Evolutionary conservation across 2,113 vertebrate species (phyloP), one percentile per base, ranked within the genome.

Genomic region (Pseudopipra pipra): DNA sequence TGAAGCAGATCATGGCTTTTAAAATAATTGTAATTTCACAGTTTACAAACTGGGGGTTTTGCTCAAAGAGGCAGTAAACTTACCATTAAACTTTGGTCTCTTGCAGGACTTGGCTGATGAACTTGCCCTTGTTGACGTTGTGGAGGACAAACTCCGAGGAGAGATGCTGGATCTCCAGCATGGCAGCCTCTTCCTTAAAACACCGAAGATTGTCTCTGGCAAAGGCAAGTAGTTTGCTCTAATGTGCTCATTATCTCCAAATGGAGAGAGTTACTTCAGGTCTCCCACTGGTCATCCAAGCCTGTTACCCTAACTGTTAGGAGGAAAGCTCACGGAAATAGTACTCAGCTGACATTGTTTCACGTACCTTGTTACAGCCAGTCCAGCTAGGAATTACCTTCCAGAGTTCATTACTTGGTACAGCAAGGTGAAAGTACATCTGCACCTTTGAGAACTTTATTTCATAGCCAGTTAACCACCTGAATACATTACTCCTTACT

Each of bases 151-250:
- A 94, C 93, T 99, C 96, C 99, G 99, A 97, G 99, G 99, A 83
- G 99, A 99, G 91, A 99, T 96, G 98, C 98, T 99, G 96, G 99
- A 99, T 96, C 98, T 99, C 86, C 99, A 99, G 89, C 99, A 99
- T 18, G 99, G 99, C 91, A 99, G 99, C 90, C 99, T 99, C 89
- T 99, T 99, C 97, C 99, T 99, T 65, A 98, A 97, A 96, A 99
- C 99, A 9, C 99, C 99, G 86, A 99, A 99, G 97, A 99, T 99
- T 9, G 99, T 99, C 91, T 99, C 98, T 37, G 98, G 99, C 97
- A 99, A 99, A 99, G 99, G 99, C 99, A 87, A 97, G 96, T 91
- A 54, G 37, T 14, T 75, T 59, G 52, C 14, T 70, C 77, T 92
- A 20, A 17, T 10, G 12, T 65, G 55, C 55, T 72, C 1, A 0